A percentile compares a stretch with the other conserved stretches of the same genome.
These are phyloP conservation scores for Podargus strigoides DNA, from an alignment of 2,797 vertebrate genomes.

Conservation along the genomic window DNA sequence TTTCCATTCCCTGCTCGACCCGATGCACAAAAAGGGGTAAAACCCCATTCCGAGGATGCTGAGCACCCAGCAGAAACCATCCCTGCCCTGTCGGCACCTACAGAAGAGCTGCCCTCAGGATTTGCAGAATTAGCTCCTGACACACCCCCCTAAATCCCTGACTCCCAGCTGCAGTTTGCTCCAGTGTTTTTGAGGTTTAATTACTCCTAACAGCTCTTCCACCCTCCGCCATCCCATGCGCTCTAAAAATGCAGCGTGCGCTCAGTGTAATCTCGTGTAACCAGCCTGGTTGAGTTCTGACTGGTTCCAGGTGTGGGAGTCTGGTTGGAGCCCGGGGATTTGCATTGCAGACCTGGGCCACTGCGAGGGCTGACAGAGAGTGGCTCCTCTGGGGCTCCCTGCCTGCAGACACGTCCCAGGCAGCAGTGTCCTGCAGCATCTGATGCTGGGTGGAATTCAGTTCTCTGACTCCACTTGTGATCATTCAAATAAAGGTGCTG, in stretches of 20 bases:
- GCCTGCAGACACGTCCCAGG: not conserved
- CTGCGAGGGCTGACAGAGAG: not conserved
- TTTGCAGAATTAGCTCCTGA: not conserved
- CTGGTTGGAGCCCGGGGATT: not conserved
- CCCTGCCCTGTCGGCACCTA: rapidly evolving
- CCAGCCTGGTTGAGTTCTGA: not conserved
- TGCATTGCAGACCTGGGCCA: too few species aligned
- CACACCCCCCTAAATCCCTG: not conserved
- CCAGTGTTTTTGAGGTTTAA: not conserved
- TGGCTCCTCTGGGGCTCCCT: not conserved
- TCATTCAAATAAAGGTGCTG: not conserved
- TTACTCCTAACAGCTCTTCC: not conserved
- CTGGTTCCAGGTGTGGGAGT: not conserved
- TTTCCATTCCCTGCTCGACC: rapidly evolving
- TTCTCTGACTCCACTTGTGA: too few species aligned
- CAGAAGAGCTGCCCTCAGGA: rapidly evolving
- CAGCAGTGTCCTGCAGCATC: not conserved
- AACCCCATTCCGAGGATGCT: not conserved
- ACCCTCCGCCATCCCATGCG: not conserved
- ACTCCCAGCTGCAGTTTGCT: not conserved
- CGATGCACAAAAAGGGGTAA: rapidly evolving
- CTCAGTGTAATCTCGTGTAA: not conserved
- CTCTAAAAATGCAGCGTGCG: not conserved
- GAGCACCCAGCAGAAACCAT: rapidly evolving
- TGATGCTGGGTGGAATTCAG: not conserved